Conservation (phyloP, 2,797 vertebrate genomes). For the Ispidina lecontei region DNA sequence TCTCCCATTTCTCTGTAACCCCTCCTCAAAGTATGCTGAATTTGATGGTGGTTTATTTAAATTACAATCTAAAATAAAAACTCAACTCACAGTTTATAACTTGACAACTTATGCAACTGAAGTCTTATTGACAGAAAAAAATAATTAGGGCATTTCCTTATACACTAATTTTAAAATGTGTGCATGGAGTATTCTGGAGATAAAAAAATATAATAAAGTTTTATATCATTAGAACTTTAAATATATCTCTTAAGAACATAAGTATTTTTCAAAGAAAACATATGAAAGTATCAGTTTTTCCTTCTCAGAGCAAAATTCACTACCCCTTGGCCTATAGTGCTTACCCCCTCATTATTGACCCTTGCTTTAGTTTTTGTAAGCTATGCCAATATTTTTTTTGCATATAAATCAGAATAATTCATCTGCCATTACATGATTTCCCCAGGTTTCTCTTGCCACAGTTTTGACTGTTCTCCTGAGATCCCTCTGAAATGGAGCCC, state of each 20-base stretch:
- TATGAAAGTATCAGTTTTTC: neutral
- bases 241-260: accelerated
- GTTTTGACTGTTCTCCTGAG: neutral
- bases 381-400: neutral
- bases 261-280: neutral
- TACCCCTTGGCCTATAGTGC: neutral
- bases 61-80: neutral
- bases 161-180: neutral
- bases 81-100: neutral
- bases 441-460: neutral
- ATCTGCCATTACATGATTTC: neutral
- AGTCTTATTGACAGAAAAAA: neutral
- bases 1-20: neutral
- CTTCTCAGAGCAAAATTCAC: neutral
- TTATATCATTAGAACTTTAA: neutral
- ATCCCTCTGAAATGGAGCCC: neutral
- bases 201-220: neutral
- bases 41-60: neutral
- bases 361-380: neutral
- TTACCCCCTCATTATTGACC: neutral
- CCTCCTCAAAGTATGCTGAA: neutral
- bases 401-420: neutral
- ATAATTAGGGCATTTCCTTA: neutral
- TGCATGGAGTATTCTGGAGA: neutral
- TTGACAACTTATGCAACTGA: neutral